phyloP scores from a whole-genome alignment of 2,797 vertebrate species.

The Champsocephalus gunnari region DNA sequence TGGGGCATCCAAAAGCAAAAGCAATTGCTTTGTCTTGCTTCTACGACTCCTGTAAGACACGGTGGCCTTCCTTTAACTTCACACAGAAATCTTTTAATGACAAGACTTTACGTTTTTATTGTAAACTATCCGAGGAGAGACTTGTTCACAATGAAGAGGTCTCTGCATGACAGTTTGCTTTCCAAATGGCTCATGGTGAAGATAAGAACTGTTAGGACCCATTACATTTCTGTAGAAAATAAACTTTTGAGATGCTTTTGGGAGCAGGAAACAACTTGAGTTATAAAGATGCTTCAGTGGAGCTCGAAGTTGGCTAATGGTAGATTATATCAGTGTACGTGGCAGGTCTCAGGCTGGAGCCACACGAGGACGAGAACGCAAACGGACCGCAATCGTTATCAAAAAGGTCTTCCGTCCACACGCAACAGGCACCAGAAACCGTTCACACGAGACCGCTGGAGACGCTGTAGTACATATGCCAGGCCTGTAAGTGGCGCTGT shows the following conservation, averaged over 20 bases:
- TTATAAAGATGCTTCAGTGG: not conserved
- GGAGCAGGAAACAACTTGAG: not conserved
- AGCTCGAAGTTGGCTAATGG: not conserved
- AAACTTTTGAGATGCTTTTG: not conserved
- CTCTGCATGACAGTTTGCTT: slow-evolving; percentile 4
- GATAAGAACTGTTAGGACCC: not conserved
- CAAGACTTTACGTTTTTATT: not conserved
- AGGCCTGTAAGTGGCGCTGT: too few species aligned
- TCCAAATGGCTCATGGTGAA: slow-evolving; percentile 9
- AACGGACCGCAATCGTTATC: too few species aligned
- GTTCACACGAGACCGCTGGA: too few species aligned
- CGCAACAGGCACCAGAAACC: too few species aligned
- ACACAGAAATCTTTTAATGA: not conserved
- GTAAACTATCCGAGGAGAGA: not conserved
- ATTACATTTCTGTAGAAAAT: not conserved
- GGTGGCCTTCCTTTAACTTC: not conserved
- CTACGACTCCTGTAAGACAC: too few species aligned
- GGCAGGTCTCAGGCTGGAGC: not conserved
- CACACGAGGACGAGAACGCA: too few species aligned
- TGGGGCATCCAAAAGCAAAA: not conserved
- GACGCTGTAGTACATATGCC: too few species aligned
- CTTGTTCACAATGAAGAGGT: not conserved
- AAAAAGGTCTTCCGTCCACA: too few species aligned
- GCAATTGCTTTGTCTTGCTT: not conserved
- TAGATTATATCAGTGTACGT: not conserved